Evolutionary conservation across 2,888 invertebrate genomes (phyloP).

Genomic region (Drosophila merina): DNA sequence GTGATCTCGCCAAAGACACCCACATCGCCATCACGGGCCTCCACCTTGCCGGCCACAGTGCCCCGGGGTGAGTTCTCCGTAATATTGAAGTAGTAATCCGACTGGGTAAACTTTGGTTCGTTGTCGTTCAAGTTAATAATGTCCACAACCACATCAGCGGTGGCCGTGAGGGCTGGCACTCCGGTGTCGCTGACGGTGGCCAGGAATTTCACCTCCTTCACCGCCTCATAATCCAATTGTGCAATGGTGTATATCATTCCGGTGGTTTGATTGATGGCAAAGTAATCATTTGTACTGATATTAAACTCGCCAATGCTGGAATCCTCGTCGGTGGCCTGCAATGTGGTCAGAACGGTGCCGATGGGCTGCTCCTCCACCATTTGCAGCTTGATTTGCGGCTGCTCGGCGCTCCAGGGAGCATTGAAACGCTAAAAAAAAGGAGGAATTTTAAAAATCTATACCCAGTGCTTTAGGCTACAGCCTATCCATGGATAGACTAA

Average conservation of each 20-base stretch:
- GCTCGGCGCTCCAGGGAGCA: constrained; percentile 89
- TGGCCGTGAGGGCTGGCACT: constrained; percentile 91
- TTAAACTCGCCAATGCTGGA: constrained; percentile 91
- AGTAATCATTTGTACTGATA: constrained; percentile 89
- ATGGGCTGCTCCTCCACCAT: constrained; percentile 93
- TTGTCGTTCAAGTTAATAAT: constrained; percentile 95
- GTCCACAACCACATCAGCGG: constrained; percentile 90
- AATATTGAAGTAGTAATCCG: constrained; percentile 89
- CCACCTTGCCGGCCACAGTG: constrained; percentile 89
- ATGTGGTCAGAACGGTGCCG: constrained; percentile 90
- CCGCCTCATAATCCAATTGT: constrained; percentile 93
- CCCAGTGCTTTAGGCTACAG: no score
- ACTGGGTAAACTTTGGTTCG: constrained; percentile 90
- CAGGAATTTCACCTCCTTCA: constrained; percentile 90
- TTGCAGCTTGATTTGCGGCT: constrained; percentile 87
- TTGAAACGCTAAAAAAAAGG: constrained; percentile 86
- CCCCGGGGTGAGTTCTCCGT: constrained; percentile 91
- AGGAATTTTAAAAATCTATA: neutral
- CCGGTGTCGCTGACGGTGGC: constrained; percentile 94
- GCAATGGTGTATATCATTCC: constrained; percentile 90
- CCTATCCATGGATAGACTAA: neutral
- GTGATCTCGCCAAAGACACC: constrained; percentile 91
- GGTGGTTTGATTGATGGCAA: constrained; percentile 91
- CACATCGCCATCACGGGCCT: constrained; percentile 91
- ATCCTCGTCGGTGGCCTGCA: constrained; percentile 92